Evolutionary conservation across 2,113 vertebrate species (phyloP).

Genomic region (Mustelus asterias): DNA sequence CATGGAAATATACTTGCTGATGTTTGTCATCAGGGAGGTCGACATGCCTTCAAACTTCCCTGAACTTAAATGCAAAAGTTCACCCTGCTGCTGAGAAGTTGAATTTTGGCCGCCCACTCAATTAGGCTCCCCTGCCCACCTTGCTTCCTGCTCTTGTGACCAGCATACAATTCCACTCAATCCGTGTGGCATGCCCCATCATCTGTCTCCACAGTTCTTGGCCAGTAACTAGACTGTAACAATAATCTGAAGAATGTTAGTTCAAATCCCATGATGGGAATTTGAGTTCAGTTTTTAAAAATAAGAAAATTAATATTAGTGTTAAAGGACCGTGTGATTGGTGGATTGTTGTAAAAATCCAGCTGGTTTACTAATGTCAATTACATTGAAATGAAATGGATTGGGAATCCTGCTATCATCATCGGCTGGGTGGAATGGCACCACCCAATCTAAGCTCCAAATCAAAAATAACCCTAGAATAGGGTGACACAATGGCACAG

Average conservation of each 20-base stretch:
- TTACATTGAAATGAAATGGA: background rate
- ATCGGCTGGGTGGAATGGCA: background rate
- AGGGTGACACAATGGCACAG: no score
- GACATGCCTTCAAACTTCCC: no score
- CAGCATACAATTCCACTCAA: no score
- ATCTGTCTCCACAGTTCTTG: background rate
- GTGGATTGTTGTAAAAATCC: background rate
- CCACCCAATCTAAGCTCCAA: background rate
- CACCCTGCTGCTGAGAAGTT: no score
- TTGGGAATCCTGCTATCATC: background rate
- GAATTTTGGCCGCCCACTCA: no score
- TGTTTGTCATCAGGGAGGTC: no score
- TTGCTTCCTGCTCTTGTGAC: no score
- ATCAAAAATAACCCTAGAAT: background rate
- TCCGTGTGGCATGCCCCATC: background rate
- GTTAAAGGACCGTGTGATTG: background rate
- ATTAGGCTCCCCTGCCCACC: no score
- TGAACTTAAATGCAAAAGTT: no score
- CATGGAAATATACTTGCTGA: no score
- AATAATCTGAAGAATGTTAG: background rate
- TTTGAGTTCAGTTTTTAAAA: background rate
- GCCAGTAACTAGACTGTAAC: background rate
- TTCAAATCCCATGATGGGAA: background rate
- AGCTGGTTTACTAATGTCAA: background rate
- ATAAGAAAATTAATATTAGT: background rate